Evolutionary conservation across 1,140 invertebrate genomes (phyloP), one percentile per base, ranked within the genome.

Genomic region (Penaeus japonicus): DNA sequence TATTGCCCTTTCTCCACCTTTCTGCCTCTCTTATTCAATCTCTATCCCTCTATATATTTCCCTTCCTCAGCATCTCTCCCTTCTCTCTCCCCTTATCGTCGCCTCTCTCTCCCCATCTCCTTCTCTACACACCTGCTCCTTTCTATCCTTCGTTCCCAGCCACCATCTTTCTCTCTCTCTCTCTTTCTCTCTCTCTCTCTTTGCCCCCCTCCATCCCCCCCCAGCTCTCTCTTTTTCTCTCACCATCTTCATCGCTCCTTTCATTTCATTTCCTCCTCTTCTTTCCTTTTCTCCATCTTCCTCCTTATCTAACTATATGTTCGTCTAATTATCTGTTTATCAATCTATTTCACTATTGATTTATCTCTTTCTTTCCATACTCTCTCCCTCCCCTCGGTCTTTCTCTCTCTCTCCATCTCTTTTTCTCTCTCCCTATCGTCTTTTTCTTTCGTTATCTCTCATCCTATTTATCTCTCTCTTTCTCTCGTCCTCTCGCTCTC

Each of bases 101-200:
- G 17, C n/a, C n/a, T 53, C 39, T 80, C 35, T 53, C 78, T 80
- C 78, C 54, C 35, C 24, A 32, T 12, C 78, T 78, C 75, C 22
- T 22, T 32, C 22, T 32, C 62, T 27, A 12, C 2, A 7, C 30
- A 27, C 5, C 62, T 27, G 30, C 0, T 18, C 62, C 3, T 65
- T 65, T 65, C 62, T 7, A 22, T 5, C 12, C 7, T 27, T 27
- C 30, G 5, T 22, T 5, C 12, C 18, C 62, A 12, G 10, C 3
- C 22, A n/a, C 4, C 1, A 0, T 57, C 39, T 55, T 53, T 55
- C 39, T 55, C 54, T 57, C 80, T 55, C 80, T 55, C 39, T 79
- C 80, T 82, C 80, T 57, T 53, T 57, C 80, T 82, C 80, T 39
- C 35, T 75, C 73, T 75, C 73, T 75, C 73, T 75, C 73, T 75